Evolutionary conservation across 1,140 invertebrate species (phyloP).

Genomic region (Cotesia typhae): DNA sequence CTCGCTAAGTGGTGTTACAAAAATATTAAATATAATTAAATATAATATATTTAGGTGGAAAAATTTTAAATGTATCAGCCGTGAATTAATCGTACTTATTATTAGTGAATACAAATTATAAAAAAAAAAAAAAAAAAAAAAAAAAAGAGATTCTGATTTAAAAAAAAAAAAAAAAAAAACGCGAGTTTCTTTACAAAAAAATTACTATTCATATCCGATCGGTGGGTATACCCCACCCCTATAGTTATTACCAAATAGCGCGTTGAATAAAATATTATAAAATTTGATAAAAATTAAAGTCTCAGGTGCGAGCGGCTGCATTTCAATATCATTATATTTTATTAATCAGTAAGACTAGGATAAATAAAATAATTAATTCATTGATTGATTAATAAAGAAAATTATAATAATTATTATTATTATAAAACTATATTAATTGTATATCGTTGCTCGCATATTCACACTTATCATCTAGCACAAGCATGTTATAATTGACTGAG

Average conservation of each 20-base stretch:
- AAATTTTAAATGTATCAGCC: slow-evolving; percentile 1
- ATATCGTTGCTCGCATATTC: slow-evolving; percentile 31
- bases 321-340: slow-evolving; percentile 52
- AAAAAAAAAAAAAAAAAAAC: too few relatives aligned
- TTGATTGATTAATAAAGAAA: too few relatives aligned
- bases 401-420: slow-evolving; percentile 20
- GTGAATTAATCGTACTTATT: slow-evolving; percentile 13
- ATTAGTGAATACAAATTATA: too few relatives aligned
- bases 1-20: slow-evolving; percentile 56
- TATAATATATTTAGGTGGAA: slow-evolving; percentile 1
- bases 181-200: too few relatives aligned
- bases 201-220: too few relatives aligned
- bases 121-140: slow-evolving; percentile 6
- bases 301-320: slow-evolving; percentile 32
- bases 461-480: slow-evolving; percentile 21
- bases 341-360: slow-evolving; percentile 52
- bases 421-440: slow-evolving; percentile 46
- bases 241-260: too few relatives aligned
- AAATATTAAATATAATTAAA: slow-evolving; percentile 52
- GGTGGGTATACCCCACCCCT: too few relatives aligned
- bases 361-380: slow-evolving; percentile 22
- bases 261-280: background rate
- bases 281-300: slow-evolving; percentile 10
- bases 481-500: slow-evolving; percentile 20
- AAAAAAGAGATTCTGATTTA: too few relatives aligned